These are phyloP conservation scores for Teleiodes luculella DNA, from an alignment of 2,888 invertebrate genomes.

Conservation along the genomic window DNA sequence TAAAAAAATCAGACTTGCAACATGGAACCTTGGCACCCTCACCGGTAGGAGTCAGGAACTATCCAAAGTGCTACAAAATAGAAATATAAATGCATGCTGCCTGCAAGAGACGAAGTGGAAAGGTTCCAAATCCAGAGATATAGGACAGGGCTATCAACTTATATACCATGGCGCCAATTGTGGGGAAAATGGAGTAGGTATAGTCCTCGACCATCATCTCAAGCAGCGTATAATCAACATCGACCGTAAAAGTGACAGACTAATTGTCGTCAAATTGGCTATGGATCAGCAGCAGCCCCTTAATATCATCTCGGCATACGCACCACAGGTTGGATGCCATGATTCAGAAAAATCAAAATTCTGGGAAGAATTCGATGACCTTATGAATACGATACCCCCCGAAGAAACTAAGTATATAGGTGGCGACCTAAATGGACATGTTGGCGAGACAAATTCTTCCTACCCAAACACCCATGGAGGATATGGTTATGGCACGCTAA, in stretches of 20 bases:
- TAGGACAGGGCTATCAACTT: slow-evolving; percentile 19
- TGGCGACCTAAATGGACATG: not conserved
- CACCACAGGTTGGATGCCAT: not conserved
- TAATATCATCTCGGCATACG: slow-evolving; percentile 9
- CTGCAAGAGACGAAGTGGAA: slow-evolving; percentile 25
- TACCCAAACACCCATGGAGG: not conserved
- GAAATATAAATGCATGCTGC: slow-evolving; percentile 21
- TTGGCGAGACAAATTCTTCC: not conserved
- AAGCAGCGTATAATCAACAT: not conserved
- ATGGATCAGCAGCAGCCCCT: not conserved
- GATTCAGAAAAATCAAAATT: not conserved
- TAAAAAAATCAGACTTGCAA: no score
- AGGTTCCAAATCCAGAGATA: slow-evolving; percentile 22
- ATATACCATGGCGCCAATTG: slow-evolving; percentile 6
- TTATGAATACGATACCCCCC: not conserved
- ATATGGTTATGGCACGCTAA: not conserved
- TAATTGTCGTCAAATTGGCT: not conserved
- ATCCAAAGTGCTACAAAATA: no score
- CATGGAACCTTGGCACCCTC: no score
- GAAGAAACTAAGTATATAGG: not conserved
- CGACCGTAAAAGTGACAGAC: not conserved
- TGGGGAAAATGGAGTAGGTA: slow-evolving; percentile 1
- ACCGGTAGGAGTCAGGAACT: no score
- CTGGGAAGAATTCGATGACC: not conserved
- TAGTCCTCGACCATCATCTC: not conserved